Evolutionary conservation across 2,888 invertebrate species (phyloP).

Genomic region (Platycnemis pennipes): DNA sequence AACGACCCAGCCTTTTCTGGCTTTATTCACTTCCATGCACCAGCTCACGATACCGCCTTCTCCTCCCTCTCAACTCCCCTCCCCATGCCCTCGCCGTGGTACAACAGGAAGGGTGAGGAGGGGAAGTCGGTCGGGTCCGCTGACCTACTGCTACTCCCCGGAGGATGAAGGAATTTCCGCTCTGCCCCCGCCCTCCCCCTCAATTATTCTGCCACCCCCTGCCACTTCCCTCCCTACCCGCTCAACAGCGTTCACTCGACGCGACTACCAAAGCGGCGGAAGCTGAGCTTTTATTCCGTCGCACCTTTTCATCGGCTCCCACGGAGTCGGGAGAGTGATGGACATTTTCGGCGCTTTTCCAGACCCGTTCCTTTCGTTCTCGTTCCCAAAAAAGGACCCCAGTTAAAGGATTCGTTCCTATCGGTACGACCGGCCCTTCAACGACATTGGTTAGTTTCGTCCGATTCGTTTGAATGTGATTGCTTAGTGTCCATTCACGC

Average conservation of each 20-base stretch:
- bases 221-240: not conserved
- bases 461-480: no score
- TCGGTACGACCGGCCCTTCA: no score
- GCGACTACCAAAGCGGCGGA: not conserved
- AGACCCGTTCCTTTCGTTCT: no score
- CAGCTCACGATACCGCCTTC: not conserved
- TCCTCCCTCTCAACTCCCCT: not conserved
- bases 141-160: slow-evolving; percentile 13
- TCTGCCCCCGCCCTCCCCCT: not conserved
- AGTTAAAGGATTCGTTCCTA: no score
- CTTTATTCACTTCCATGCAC: not conserved
- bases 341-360: no score
- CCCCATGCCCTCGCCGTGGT: not conserved
- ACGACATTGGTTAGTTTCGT: no score
- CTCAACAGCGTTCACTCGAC: not conserved
- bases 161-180: slow-evolving; percentile 31
- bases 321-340: no score
- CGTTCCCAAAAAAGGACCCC: no score
- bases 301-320: not conserved
- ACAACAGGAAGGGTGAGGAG: not conserved
- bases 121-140: slow-evolving; percentile 10
- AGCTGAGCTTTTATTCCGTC: not conserved
- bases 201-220: not conserved
- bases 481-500: no score
- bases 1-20: not conserved